Evolutionary conservation across 1,140 invertebrate genomes (phyloP), one percentile per base, ranked within the genome.

Genomic region (Nasonia vitripennis): DNA sequence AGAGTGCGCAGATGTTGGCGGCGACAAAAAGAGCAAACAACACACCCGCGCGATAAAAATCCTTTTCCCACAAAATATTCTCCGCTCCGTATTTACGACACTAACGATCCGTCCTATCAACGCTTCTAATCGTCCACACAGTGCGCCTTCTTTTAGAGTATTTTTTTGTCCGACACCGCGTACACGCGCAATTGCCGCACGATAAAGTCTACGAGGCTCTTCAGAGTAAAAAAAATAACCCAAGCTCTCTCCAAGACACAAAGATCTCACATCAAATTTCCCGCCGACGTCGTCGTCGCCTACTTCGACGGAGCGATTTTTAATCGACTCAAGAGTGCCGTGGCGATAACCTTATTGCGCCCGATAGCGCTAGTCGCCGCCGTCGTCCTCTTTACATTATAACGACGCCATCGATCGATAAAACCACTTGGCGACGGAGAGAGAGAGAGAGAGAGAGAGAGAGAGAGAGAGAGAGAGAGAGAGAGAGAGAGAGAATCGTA

Each of bases 321-420:
- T 85, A 85, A 81, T 86, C 74, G 80, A 81, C 41, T 78, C 37
- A 73, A 78, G 67, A 82, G 84, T 78, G 68, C 41, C 34, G 81
- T 23, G 37, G 31, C 84, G 84, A 86, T 82, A 86, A 82, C 84
- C 84, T 78, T 78, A 86, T 81, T 86, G 84, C 78, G 78, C 71
- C 68, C 67, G 78, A 80, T 85, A 85, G 83, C 45, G 68, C 77
- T 71, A 62, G 70, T 74, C 78, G 62, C 20, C 51, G 51, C 55
- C 80, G 48, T 74, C 77, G 79, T 48, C 68, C 80, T 82, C 79
- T 86, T 86, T 86, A 73, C 84, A 86, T 82, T 86, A 78, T 78
- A 82, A 82, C 84, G 79, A 78, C 79, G 84, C 62, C 79, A 86
- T 55, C 41, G 74, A 86, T 86, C 84, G 84, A 86, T 86, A 86